Conservation (phyloP, 2,888 invertebrate genomes). For the Mesorhabditis belari region DNA sequence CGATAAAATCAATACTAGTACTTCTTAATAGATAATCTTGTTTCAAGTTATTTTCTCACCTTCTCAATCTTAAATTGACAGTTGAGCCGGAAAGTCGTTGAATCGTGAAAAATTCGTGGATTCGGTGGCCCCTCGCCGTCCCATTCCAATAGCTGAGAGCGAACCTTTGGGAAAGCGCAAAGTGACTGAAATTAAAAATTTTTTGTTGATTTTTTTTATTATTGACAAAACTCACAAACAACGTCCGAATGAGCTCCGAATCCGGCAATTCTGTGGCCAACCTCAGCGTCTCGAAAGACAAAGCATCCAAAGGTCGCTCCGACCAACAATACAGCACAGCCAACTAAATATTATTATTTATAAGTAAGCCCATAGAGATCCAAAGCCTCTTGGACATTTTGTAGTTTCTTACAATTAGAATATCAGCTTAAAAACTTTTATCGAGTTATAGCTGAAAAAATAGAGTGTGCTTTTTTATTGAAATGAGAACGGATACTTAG, state of each 20-base stretch:
- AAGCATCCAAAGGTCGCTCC: constrained; percentile 74
- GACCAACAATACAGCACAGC: constrained; percentile 98
- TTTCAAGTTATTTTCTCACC: neutral
- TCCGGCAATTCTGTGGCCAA: constrained; percentile 93
- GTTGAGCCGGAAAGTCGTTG: constrained; percentile 83
- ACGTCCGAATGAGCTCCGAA: constrained; percentile 82
- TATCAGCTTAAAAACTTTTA: no score
- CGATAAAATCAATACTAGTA: neutral
- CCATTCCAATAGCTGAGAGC: constrained; percentile 81
- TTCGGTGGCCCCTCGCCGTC: constrained; percentile 61
- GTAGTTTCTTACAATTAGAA: no score
- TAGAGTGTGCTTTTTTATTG: no score
- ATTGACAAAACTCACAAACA: constrained; percentile 64
- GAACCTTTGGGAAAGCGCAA: constrained; percentile 86
- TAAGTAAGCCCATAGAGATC: neutral
- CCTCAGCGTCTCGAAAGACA: constrained; percentile 90
- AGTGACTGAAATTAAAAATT: constrained; percentile 65
- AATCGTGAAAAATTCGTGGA: constrained; percentile 84
- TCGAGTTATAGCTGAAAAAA: no score
- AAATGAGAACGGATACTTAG: no score
- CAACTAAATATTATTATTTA: constrained; percentile 61
- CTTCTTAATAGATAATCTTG: neutral
- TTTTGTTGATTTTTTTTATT: neutral
- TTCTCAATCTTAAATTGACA: neutral
- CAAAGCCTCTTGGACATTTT: neutral